These are phyloP conservation scores for Escarpia spicata DNA, from an alignment of 2,888 invertebrate species.

Conservation along the genomic window DNA sequence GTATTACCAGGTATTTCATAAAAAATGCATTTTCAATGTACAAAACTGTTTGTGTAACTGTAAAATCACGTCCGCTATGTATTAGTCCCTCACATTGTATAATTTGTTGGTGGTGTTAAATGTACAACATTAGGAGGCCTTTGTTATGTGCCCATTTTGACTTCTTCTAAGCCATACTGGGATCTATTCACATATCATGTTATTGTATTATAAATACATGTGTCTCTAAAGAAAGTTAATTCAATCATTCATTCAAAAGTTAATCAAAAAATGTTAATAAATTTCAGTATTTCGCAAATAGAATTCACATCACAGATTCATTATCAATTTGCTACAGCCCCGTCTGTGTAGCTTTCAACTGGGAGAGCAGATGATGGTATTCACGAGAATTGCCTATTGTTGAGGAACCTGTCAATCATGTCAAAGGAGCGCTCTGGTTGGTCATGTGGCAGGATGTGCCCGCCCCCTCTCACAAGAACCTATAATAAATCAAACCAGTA, in stretches of 20 bases:
- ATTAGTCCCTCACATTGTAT: neutral
- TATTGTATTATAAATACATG: neutral
- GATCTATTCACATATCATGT: neutral
- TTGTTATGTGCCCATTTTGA: neutral
- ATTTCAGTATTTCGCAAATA: conserved; percentile 5
- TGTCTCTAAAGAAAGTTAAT: neutral
- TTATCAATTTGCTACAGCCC: conserved; percentile 19
- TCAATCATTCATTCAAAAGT: conserved; percentile 18
- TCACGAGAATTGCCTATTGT: conserved; percentile 40
- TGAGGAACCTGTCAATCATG: conserved; percentile 60
- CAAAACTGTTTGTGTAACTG: neutral
- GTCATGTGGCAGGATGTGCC: conserved; percentile 61
- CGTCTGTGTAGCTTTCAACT: conserved; percentile 8
- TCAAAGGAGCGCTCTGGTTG: conserved; percentile 59
- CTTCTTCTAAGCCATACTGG: neutral
- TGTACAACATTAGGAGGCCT: conserved; percentile 19
- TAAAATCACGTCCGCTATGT: neutral
- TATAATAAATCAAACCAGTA: conserved; percentile 36
- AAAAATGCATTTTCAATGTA: conserved; percentile 21
- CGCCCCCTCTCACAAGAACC: conserved; percentile 59
- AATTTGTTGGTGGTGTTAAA: neutral
- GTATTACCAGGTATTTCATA: neutral
- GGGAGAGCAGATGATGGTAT: neutral
- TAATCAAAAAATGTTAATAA: neutral
- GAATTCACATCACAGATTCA: neutral